Conservation (phyloP, 2,113 vertebrate genomes). For the Cochlearius cochlearius region DNA sequence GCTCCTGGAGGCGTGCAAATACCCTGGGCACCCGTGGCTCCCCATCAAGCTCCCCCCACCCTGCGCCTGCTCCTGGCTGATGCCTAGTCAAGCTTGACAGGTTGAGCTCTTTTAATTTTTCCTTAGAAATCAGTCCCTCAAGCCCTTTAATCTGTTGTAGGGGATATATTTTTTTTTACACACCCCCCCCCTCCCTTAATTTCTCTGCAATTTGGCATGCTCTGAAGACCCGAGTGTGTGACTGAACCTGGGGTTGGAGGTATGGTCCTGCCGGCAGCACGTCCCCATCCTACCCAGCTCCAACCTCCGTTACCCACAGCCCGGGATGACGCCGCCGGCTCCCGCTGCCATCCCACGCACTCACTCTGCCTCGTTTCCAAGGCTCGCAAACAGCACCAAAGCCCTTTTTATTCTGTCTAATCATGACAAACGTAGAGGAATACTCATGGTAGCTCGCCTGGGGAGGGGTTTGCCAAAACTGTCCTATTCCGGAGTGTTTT, state of each 20-base stretch:
- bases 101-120: conserved; percentile 21
- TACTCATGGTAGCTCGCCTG: neutral
- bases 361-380: neutral
- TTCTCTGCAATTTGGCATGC: neutral
- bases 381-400: neutral
- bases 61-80: neutral
- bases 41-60: neutral
- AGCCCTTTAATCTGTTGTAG: neutral
- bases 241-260: neutral
- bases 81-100: neutral
- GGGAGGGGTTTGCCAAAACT: conserved; percentile 33
- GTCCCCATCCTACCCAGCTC: neutral
- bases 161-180: neutral
- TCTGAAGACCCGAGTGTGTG: neutral
- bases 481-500: conserved; percentile 16
- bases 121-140: neutral
- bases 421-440: conserved; percentile 15
- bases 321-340: neutral
- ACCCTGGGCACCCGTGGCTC: neutral
- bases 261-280: neutral
- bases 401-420: neutral
- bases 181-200: neutral
- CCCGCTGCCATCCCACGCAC: neutral
- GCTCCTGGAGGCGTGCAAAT: neutral
- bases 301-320: neutral